Evolutionary conservation across 2,113 vertebrate genomes (phyloP), one percentile per base, ranked within the genome.

Genomic region (Petroica traversi): DNA sequence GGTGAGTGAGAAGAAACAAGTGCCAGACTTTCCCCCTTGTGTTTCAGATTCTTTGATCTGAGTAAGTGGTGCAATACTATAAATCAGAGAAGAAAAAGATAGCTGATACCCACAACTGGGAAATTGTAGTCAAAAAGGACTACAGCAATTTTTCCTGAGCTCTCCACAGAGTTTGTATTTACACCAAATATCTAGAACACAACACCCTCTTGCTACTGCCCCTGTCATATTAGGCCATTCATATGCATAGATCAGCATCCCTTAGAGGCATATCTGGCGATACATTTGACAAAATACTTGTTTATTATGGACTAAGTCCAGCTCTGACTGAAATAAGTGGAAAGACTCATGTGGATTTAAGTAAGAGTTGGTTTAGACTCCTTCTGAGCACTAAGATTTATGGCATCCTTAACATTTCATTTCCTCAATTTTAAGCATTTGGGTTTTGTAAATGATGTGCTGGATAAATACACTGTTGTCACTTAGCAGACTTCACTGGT

Each of bases 361-460:
- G 55, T 74, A 67, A 71, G n/a, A 85, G 52, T 22, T 86, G 67
- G 51, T 93, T 95, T 80, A 84, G 67, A 24, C 29, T 85, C 43
- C 73, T 89, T 69, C 36, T 92, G 85, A 90, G 78, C 46, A 29
- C 19, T 36, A 48, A 90, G 79, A 86, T 93, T 94, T 93, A 96
- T 94, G 55, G 34, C 61, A 94, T 95, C 93, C 75, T 96, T 96
- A 96, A 92, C 72, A 84, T 96, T 96, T 95, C 51, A 94, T 90
- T 97, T 97, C 93, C 92, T 97, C 92, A 80, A 48, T 92, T 93
- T 90, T 77, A 95, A 92, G 45, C 88, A 81, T 55, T 85, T 83
- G 92, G 72, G 51, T 80, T 96, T 95, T 95, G 82, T 88, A 95
- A 92, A 95, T 88, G 92, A 71, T 0, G 12, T 96, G 92, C 85